These are phyloP conservation scores for Girardia tigrina DNA, from an alignment of 2,888 invertebrate genomes.

Conservation along the genomic window DNA sequence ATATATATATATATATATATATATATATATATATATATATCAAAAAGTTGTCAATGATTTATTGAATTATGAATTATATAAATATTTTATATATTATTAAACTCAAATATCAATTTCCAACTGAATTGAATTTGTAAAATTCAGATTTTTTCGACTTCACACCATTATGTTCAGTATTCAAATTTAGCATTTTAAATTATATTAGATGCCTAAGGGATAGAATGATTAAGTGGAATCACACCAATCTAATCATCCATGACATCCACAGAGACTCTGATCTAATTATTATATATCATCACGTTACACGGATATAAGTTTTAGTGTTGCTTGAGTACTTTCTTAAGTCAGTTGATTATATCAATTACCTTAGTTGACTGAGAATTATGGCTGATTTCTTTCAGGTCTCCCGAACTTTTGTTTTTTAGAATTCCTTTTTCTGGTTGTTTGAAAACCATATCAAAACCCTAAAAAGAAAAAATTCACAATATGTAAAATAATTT, in stretches of 20 bases:
- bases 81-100: neutral
- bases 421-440: conserved; percentile 37
- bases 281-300: no score
- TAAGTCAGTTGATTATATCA: neutral
- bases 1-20: no score
- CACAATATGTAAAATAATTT: no score
- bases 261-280: neutral
- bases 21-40: no score
- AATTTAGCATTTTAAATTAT: neutral
- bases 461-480: neutral
- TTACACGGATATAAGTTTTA: neutral
- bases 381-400: conserved; percentile 29
- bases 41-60: no score
- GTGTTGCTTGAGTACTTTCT: neutral
- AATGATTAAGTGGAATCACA: conserved; percentile 11
- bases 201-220: neutral
- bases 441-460: conserved; percentile 21
- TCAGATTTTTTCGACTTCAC: neutral
- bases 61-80: neutral
- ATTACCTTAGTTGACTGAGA: neutral
- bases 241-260: neutral
- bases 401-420: conserved; percentile 36
- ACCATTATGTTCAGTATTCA: neutral
- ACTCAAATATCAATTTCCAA: neutral
- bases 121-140: neutral